phyloP scores from a whole-genome alignment of 2,797 vertebrate genomes.

The Sternotherus odoratus region DNA sequence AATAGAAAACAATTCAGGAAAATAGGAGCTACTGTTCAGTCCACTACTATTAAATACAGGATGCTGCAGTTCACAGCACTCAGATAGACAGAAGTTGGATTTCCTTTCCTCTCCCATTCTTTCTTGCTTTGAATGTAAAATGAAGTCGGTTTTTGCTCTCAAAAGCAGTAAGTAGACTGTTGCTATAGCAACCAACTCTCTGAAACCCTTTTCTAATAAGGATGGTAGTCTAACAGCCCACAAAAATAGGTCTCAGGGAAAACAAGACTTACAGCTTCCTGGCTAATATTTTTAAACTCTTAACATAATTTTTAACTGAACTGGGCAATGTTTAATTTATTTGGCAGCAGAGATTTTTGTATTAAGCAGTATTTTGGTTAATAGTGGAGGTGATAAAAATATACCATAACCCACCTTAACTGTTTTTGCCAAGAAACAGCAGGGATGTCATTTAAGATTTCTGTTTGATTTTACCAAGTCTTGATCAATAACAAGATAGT shows the following conservation, averaged over 20 bases:
- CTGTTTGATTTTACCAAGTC: neutral
- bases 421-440: neutral
- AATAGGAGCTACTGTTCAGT: neutral
- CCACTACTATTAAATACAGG: neutral
- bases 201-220: conserved; percentile 45
- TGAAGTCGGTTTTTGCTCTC: conserved; percentile 12
- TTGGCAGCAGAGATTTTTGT: neutral
- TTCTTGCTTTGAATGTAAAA: neutral
- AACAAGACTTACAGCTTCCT: neutral
- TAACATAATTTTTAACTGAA: neutral
- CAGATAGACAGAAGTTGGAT: conserved; percentile 6
- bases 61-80: conserved; percentile 3
- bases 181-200: conserved; percentile 66
- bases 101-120: neutral
- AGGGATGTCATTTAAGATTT: neutral
- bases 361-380: neutral
- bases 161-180: conserved; percentile 48
- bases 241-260: conserved; percentile 4
- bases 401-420: neutral
- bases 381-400: neutral
- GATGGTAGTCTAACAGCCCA: conserved; percentile 15
- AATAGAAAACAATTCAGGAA: neutral
- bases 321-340: neutral
- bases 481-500: conserved; percentile 12
- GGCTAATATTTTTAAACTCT: neutral